Evolutionary conservation across 2,888 invertebrate genomes (phyloP).

Genomic region (Teleiodes luculella): DNA sequence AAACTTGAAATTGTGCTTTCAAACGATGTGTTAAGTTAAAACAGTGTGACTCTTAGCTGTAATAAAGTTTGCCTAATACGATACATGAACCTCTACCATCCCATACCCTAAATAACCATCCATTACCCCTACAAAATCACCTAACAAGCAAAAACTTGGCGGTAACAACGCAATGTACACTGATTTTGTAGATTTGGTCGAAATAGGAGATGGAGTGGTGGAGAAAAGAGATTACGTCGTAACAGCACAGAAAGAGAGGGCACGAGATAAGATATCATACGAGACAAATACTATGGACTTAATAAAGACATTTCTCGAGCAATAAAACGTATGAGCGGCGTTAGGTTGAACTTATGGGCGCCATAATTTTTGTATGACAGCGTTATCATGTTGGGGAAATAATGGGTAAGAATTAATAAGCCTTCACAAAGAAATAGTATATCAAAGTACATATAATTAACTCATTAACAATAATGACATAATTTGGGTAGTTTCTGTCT

Average conservation of each 20-base stretch:
- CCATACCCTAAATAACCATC: slow-evolving; percentile 12
- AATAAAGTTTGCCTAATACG: slow-evolving; percentile 30
- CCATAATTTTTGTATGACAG: slow-evolving; percentile 45
- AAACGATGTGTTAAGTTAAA: slow-evolving; percentile 33
- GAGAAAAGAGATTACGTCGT: slow-evolving; percentile 32
- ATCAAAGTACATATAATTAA: not conserved
- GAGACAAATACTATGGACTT: slow-evolving; percentile 56
- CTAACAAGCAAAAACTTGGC: not conserved
- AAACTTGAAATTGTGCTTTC: slow-evolving; percentile 16
- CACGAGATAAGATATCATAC: slow-evolving; percentile 41
- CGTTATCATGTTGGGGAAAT: slow-evolving; percentile 29
- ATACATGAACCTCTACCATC: slow-evolving; percentile 9
- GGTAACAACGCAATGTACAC: slow-evolving; percentile 22
- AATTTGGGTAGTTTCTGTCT: no score
- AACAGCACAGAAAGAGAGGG: slow-evolving; percentile 30
- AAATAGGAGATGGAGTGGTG: slow-evolving; percentile 21
- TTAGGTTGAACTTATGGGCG: slow-evolving; percentile 49
- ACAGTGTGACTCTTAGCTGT: slow-evolving; percentile 28
- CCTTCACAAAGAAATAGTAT: not conserved
- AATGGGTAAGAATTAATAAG: not conserved
- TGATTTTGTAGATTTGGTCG: slow-evolving; percentile 11
- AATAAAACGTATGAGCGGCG: slow-evolving; percentile 52
- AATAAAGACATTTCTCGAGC: slow-evolving; percentile 54
- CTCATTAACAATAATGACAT: no score
- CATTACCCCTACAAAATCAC: slow-evolving; percentile 16